Evolutionary conservation across 2,888 invertebrate species (phyloP).

Genomic region (Sphecodes monilicornis): DNA sequence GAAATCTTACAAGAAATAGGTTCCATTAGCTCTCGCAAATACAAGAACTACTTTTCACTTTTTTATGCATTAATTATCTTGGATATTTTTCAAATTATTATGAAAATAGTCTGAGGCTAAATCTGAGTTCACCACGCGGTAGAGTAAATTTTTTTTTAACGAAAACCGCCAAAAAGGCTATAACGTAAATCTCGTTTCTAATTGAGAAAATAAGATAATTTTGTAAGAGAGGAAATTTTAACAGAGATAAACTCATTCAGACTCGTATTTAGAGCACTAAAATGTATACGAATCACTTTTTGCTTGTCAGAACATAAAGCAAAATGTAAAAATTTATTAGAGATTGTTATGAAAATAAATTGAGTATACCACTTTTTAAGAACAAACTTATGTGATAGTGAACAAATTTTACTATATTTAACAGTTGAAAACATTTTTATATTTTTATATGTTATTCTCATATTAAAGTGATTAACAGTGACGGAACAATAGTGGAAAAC

Average conservation of each 20-base stretch:
- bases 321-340: background rate
- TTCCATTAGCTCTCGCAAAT: too few species aligned
- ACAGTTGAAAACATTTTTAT: background rate
- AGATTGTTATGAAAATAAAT: background rate
- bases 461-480: constrained; percentile 20
- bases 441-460: too few species aligned
- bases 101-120: background rate
- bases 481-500: constrained; percentile 13
- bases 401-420: background rate
- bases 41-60: too few species aligned
- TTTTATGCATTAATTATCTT: background rate
- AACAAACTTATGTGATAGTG: too few species aligned
- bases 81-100: background rate
- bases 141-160: background rate
- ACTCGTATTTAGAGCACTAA: too few species aligned
- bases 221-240: too few species aligned
- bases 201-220: too few species aligned
- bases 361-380: background rate
- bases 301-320: background rate
- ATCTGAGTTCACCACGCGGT: background rate
- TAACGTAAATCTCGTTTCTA: too few species aligned
- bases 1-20: background rate
- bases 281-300: background rate
- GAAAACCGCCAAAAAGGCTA: too few species aligned
- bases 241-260: too few species aligned